Base-by-base conservation (phyloP, 2,888 invertebrate species). In the Ptilodon capucinus region DNA sequence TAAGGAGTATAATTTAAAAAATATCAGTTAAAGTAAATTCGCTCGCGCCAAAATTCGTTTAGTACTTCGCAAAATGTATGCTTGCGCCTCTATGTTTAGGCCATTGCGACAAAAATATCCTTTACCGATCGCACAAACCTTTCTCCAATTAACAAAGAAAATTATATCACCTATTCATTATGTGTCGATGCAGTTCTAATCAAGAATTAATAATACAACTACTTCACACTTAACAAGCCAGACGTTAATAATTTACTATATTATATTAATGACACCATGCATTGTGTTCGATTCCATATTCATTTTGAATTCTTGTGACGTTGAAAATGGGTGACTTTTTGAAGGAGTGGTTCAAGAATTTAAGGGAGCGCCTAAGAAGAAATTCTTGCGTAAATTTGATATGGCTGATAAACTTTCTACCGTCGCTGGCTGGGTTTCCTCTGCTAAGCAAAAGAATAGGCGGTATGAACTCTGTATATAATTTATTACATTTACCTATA, bases 321-420 rank as follows among this genome's bases (percentile, higher is more conserved):
- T 35, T 2, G 7, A 50, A 52, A 44, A 64, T 56, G 61, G 16
- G 21, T 1, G 19, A 19, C 7, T 39, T n/a, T 5, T 14, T 53
- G 14, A 11, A 28, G 7, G 19, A 42, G 5, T 50, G 51, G 44
- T 3, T 30, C 1, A 39, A 34, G 44, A 39, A 50, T 30, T 16
- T 46, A n/a, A 59, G 38, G 36, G 16, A 53, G n/a, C 35, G 43
- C 34, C 19, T 66, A 2, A 53, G 36, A 32, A 43, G 59, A 32
- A 60, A 46, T 51, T 62, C 75, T 3, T 72, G 59, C 38, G 21
- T 23, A 3, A 66, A 65, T 60, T 50, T 75, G 5, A 40, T 75
- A 19, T 59, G 60, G 58, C 38, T 76, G 16, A 63, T 75, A 0
- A 58, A 71, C 41, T 58, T 69, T 19, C 41, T 69, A 8, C 73